Percentiles rank a stretch among this genome's conserved stretches.
Evolutionary conservation across 2,888 invertebrate genomes (phyloP).

Genomic region (Glaucopsyche alexis): DNA sequence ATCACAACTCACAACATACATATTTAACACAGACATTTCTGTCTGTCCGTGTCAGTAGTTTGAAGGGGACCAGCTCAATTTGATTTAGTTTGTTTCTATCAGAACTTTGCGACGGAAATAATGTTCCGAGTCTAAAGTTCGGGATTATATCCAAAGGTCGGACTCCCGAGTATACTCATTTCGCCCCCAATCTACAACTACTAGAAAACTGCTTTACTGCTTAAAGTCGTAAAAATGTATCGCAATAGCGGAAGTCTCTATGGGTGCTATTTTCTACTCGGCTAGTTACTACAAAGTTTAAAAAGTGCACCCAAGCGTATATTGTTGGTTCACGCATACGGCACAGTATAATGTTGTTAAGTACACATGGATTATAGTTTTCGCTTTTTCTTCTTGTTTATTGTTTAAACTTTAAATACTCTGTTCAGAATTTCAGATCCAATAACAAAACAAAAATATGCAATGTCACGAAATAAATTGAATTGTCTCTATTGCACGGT

Average conservation of each 20-base stretch:
- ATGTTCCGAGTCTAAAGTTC: not conserved
- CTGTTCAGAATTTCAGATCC: no score
- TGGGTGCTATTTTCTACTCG: conserved; percentile 19
- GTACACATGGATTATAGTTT: not conserved
- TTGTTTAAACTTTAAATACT: no score
- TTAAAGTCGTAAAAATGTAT: not conserved
- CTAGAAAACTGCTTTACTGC: not conserved
- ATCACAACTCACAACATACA: conserved; percentile 23
- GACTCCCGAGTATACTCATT: no score
- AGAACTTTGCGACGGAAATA: not conserved
- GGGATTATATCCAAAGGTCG: not conserved
- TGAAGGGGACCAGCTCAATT: not conserved
- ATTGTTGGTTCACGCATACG: not conserved
- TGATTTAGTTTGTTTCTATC: not conserved
- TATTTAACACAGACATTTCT: not conserved
- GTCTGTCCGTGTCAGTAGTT: not conserved
- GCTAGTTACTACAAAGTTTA: not conserved
- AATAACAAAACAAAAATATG: no score
- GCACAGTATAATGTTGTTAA: not conserved
- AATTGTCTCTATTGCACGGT: no score
- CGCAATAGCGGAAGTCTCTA: not conserved
- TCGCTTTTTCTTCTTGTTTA: not conserved
- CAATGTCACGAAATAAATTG: no score
- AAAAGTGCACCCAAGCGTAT: not conserved
- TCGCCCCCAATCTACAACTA: not conserved